phyloP scores from a whole-genome alignment of 23 tunicate genomes.

The Pegea sp. region DNA sequence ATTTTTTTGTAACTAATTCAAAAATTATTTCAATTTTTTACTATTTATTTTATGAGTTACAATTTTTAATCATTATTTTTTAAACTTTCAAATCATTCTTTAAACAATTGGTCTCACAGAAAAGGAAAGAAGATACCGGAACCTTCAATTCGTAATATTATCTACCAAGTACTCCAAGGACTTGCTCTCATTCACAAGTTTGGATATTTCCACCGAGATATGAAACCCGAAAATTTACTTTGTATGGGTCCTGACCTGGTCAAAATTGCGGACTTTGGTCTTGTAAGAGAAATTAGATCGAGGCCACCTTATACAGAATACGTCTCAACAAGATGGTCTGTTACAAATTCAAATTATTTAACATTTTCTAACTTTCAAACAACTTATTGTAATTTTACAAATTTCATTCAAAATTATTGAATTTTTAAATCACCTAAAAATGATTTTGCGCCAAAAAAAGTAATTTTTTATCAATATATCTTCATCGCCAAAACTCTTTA shows the following conservation, averaged over 20 bases:
- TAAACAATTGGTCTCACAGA: not conserved
- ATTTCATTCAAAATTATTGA: too few relatives aligned
- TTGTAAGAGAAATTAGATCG: constrained; percentile 91
- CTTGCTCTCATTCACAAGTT: constrained; percentile 93
- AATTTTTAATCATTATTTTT: too few relatives aligned
- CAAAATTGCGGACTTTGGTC: constrained; percentile 95
- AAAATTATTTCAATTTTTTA: not conserved
- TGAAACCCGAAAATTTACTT: constrained; percentile 95
- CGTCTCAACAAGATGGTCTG: constrained; percentile 94
- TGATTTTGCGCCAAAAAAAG: too few relatives aligned
- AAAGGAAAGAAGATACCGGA: constrained; percentile 38
- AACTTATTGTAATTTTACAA: not conserved
- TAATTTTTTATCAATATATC: too few relatives aligned
- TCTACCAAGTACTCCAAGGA: constrained; percentile 82
- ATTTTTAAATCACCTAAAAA: not conserved
- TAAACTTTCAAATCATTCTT: not conserved
- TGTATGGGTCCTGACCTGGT: constrained; percentile 98
- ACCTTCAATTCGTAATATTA: constrained; percentile 80
- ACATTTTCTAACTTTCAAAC: not conserved
- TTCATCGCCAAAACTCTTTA: too few relatives aligned
- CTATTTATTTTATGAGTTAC: too few relatives aligned
- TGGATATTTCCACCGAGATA: constrained; percentile 88
- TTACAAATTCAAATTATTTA: not conserved
- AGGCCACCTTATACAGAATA: constrained; percentile 99
- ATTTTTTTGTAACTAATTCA: not conserved